Percentiles rank a stretch among this genome's conserved stretches.
Evolutionary conservation across 2,113 vertebrate species (phyloP).

Genomic region (Diadophis punctatus): DNA sequence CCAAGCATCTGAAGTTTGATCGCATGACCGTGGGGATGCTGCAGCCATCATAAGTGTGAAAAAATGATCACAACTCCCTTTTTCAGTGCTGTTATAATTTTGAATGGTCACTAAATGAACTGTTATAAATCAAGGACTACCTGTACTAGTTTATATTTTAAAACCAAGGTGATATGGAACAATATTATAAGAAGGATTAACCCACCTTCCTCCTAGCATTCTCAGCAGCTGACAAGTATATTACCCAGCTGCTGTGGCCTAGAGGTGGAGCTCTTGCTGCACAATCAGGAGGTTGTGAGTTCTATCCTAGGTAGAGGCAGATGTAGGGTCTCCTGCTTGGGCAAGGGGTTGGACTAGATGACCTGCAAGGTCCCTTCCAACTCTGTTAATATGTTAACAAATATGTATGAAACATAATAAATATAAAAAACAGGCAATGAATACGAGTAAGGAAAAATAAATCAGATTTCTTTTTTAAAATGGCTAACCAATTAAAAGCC

Average conservation of each 20-base stretch:
- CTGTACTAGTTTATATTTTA: conserved; percentile 35
- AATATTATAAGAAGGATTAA: not conserved
- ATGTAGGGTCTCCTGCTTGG: no score
- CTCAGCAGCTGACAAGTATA: not conserved
- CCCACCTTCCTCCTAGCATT: not conserved
- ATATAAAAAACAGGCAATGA: not conserved
- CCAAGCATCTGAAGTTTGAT: not conserved
- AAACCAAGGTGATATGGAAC: not conserved
- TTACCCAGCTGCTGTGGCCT: no score
- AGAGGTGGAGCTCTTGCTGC: no score
- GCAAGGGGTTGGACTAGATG: no score
- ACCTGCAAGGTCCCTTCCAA: no score
- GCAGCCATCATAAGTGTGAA: not conserved
- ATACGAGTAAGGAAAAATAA: not conserved
- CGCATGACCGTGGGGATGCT: no score
- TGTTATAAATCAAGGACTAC: not conserved
- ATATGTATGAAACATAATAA: not conserved
- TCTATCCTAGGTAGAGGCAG: no score
- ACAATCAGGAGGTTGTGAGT: no score
- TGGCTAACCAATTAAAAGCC: not conserved
- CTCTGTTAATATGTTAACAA: no score
- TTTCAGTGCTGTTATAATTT: not conserved
- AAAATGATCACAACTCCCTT: not conserved
- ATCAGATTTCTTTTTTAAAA: not conserved
- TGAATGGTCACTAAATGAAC: not conserved